Conservation (phyloP, 2,113 vertebrate species). For the Synchiropus splendidus region DNA sequence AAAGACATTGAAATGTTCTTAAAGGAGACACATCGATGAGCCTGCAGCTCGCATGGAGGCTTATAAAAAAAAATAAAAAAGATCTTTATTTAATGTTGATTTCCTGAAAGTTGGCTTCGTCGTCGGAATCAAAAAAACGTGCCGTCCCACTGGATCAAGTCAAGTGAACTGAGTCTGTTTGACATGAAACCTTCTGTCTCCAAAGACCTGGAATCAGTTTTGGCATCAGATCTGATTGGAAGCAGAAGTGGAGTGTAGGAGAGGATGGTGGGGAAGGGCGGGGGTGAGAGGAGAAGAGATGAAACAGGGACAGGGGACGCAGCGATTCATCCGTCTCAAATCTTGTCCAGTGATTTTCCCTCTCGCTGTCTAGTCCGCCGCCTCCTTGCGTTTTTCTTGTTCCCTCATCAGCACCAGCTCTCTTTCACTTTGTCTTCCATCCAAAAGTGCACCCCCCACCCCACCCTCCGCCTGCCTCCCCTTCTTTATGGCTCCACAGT, state of each 20-base stretch:
- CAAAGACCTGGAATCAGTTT: conserved; percentile 3
- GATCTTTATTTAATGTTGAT: background rate
- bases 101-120: background rate
- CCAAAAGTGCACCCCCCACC: conserved; percentile 7
- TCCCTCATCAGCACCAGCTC: background rate
- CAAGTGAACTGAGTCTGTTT: background rate
- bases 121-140: background rate
- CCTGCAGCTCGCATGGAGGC: no score
- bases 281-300: conserved; percentile 11
- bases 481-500: background rate
- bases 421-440: background rate
- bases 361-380: conserved; percentile 6
- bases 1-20: no score
- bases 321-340: conserved; percentile 32
- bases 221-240: conserved; percentile 20
- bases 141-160: background rate
- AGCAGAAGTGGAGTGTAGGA: conserved; percentile 5
- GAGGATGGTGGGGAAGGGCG: background rate
- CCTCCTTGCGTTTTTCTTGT: conserved; percentile 6
- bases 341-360: conserved; percentile 18
- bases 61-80: no score
- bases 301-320: conserved; percentile 11
- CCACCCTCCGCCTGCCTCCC: background rate
- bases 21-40: no score
- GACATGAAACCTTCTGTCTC: conserved; percentile 3